Base-by-base conservation (phyloP, 2,888 invertebrate genomes). In the Leucophenga montana region DNA sequence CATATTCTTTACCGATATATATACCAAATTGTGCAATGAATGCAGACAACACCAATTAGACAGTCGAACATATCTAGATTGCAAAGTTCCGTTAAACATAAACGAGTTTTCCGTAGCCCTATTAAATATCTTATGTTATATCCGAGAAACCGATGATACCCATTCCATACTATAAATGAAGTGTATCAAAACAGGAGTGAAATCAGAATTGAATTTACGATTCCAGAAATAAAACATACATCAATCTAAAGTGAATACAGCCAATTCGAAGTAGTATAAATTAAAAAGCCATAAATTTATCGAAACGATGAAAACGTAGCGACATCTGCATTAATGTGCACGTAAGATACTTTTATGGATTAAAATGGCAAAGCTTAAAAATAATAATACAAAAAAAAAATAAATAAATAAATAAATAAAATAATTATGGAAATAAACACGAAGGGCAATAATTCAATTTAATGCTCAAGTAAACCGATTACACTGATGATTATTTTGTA, bases 401-500 rank as follows among this genome's bases (percentile, higher is more conserved):
- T 9, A 27, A 56, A 56, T 20, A 56, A 56, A 6, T 1, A 18
- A 20, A 46, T 46, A 46, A 1, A 46, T 20, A 46, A 46, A 48
- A 48, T 46, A 46, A 50, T 27, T 53, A 61, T 48, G 48, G 56
- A 59, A 50, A 48, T 59, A 39, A 59, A 50, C 27, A 50, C 48
- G 48, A 59, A 68, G 13, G 62, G 68, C 54, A 50, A 68, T 68
- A 68, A 68, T 59, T 68, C 68, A 68, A 68, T 68, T 68, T 68
- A 68, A 68, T 68, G 68, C 68, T 62, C 39, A 68, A 68, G 61
- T 68, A 68, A 68, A 68, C 62, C 68, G 68, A 68, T 68, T 68
- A 68, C 62, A 61, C 59, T 68, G 50, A 48, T 62, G 68, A 68
- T 61, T 68, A 68, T 62, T 68, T 68, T 68, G 68, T 68, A 64